Percentiles rank a stretch among this genome's conserved stretches.
Evolutionary conservation across 2,113 vertebrate species (phyloP).

Genomic region (Aegithalos caudatus): DNA sequence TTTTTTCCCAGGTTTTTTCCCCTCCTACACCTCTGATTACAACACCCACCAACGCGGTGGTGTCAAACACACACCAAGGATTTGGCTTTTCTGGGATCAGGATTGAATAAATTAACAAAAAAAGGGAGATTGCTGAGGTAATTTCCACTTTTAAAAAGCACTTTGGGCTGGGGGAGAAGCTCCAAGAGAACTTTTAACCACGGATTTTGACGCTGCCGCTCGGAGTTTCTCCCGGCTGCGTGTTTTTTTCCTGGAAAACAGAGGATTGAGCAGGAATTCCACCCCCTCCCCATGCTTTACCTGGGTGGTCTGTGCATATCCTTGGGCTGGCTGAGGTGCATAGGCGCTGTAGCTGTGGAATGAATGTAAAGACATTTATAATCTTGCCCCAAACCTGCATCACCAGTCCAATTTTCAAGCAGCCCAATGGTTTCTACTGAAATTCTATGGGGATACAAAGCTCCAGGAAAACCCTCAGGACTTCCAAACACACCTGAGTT

Average conservation of each 20-base stretch:
- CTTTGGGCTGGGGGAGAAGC: background rate
- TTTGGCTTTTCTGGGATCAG: background rate
- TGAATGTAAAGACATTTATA: conserved; percentile 14
- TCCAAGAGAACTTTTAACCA: background rate
- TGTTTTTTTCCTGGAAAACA: background rate
- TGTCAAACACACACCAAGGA: rapidly evolving
- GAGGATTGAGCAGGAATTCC: background rate
- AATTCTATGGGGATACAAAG: background rate
- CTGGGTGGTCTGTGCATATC: conserved; percentile 93
- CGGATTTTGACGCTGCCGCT: background rate
- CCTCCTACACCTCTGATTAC: background rate
- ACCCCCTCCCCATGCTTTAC: conserved; percentile 64
- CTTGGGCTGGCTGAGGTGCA: conserved; percentile 90
- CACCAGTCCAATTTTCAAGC: background rate
- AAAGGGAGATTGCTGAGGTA: background rate
- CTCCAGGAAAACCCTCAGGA: background rate
- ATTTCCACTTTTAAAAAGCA: background rate
- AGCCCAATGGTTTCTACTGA: background rate
- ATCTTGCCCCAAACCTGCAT: background rate
- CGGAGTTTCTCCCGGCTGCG: rapidly evolving
- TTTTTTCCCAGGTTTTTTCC: background rate
- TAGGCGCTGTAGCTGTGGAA: conserved; percentile 90
- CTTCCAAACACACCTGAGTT: background rate
- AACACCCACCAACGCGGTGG: background rate
- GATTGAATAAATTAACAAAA: background rate